These are phyloP conservation scores for Macrophya alboannulata DNA, from an alignment of 2,888 invertebrate genomes.

Conservation along the genomic window DNA sequence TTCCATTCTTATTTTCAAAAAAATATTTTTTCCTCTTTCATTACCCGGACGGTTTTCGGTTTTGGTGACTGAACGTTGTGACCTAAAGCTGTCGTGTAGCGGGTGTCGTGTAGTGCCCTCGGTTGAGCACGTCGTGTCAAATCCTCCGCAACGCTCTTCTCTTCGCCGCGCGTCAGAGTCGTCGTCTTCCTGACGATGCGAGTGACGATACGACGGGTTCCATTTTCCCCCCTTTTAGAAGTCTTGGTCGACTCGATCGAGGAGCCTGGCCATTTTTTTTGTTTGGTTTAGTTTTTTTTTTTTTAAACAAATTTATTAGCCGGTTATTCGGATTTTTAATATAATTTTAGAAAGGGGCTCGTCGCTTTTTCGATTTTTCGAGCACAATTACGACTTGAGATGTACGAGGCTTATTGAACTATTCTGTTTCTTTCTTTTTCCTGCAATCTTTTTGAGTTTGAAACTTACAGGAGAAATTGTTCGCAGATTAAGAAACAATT, in stretches of 20 bases:
- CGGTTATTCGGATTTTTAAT: background rate
- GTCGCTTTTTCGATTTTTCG: background rate
- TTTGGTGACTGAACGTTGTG: constrained; percentile 83
- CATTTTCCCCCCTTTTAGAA: constrained; percentile 89
- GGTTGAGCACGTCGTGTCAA: constrained; percentile 83
- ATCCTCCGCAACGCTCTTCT: constrained; percentile 88
- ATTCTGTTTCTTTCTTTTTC: background rate
- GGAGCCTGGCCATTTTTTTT: constrained; percentile 79
- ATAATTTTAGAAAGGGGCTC: background rate
- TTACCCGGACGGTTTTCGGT: constrained; percentile 91
- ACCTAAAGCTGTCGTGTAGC: constrained; percentile 77
- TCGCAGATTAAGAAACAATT: background rate
- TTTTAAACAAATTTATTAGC: background rate
- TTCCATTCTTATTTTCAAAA: background rate
- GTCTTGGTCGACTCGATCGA: constrained; percentile 93
- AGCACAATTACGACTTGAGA: background rate
- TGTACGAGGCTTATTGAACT: background rate
- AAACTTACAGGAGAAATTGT: background rate
- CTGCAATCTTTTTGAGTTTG: background rate
- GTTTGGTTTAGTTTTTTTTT: constrained; percentile 5
- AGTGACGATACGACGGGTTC: constrained; percentile 92
- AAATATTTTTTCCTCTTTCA: background rate
- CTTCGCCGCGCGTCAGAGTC: constrained; percentile 93
- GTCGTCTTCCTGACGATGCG: constrained; percentile 94
- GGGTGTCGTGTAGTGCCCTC: constrained; percentile 82